These are phyloP conservation scores for Thaleichthys pacificus DNA, from an alignment of 2,797 vertebrate genomes.

Conservation along the genomic window DNA sequence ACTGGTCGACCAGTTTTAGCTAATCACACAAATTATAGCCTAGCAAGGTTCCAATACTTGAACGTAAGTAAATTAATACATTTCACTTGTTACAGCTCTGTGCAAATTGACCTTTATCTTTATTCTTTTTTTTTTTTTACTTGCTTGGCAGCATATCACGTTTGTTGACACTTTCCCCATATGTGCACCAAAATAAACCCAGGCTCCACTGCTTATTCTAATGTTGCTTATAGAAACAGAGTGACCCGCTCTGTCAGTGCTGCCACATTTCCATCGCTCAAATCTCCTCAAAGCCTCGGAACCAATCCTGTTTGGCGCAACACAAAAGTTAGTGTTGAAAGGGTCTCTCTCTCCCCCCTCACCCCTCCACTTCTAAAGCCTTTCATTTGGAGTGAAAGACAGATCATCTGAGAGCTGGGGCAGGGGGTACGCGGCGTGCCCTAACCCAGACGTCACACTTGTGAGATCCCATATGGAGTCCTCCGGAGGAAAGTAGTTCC, in stretches of 20 bases:
- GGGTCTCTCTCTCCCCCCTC: conserved; percentile 70
- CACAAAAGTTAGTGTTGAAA: conserved; percentile 77
- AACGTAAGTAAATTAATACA: background rate
- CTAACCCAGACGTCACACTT: conserved; percentile 70
- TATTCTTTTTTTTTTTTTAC: conserved; percentile 65
- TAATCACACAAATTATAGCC: no score
- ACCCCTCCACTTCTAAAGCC: conserved; percentile 65
- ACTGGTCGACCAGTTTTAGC: no score
- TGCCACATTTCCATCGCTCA: conserved; percentile 74
- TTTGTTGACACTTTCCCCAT: conserved; percentile 69
- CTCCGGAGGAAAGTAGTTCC: conserved; percentile 75
- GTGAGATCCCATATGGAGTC: conserved; percentile 71
- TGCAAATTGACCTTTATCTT: background rate
- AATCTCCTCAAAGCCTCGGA: conserved; percentile 78
- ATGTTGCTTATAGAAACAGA: conserved; percentile 46
- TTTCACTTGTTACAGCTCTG: background rate
- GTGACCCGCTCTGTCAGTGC: conserved; percentile 74
- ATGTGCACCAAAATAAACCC: conserved; percentile 51
- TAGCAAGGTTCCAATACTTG: no score
- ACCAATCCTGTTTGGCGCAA: conserved; percentile 78
- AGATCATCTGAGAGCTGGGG: conserved; percentile 63
- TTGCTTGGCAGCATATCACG: conserved; percentile 56
- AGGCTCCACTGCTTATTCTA: conserved; percentile 50
- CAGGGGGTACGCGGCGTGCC: conserved; percentile 56
- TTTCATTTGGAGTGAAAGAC: conserved; percentile 66